Evolutionary conservation across 2,113 vertebrate genomes (phyloP), one percentile per base, ranked within the genome.

Genomic region (Stomatorhinus ivindoensis): DNA sequence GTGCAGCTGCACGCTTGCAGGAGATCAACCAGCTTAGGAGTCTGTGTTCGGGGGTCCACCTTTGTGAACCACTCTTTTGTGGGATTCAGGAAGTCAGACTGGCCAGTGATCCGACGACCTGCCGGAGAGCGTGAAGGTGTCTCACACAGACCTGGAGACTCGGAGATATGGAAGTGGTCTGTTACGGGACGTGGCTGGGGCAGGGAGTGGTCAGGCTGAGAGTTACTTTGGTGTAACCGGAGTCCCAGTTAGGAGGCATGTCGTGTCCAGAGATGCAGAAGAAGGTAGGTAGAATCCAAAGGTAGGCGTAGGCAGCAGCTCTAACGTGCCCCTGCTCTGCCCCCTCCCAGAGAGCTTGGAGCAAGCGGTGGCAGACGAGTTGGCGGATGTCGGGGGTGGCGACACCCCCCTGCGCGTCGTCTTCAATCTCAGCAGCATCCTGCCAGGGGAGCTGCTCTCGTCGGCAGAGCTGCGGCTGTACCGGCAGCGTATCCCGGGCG

Each of bases 341-440:
- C 35, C 85, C 39, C 46, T 91, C 89, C 89, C 95, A 99, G 98
- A 99, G 94, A 96, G 97, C 95, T 96, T 99, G 97, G 98, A 99
- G 94, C 94, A 83, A 91, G 88, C 97, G 83, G 94, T 96, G 7
- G 95, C 96, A 89, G 96, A 95, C 89, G 93, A 94, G 88, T 91
- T 92, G 8, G 94, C 95, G 89, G 94, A 31, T 3, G n/a, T 24
- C 55, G 7, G 61, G 11, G 61, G 92, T 61, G 3, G 94, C 83
- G 92, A 95, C 91, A 46, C 92, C 48, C 82, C 91, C 11, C 93
- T 98, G 86, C 98, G 96, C 91, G 98, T 98, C 95, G 92, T 98
- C 91, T 99, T 99, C 95, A 99, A 99, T 96, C 97, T 99, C 94
- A 99, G 97, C 97, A 98, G 97, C 95, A 97, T 99, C 93, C 98